Base-by-base conservation (phyloP, 2,113 vertebrate genomes). In the Ammodytes dubius region DNA sequence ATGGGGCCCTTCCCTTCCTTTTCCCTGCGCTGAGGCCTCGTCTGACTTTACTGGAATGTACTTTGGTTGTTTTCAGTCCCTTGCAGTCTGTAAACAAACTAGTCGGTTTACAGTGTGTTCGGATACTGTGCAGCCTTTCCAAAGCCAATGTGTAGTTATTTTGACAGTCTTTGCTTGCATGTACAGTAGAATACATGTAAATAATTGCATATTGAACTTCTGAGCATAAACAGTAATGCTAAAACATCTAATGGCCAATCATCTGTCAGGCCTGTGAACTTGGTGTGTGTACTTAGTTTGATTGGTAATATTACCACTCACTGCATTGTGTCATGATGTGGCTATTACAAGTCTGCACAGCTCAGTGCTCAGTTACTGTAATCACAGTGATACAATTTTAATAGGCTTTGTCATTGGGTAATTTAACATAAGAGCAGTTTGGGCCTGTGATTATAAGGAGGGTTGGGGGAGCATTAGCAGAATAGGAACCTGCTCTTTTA, bases 51-150 rank as follows among this genome's bases (percentile, higher is more conserved):
- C 39, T 60, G 40, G 12, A 46, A 50, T 37, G 3, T 14, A 19
- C 67, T 59, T 14, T 9, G 13, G 40, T 49, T 69, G 50, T 39
- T 66, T 59, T 49, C 8, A 15, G 19, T 52, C 14, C 2, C 65
- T 57, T 56, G 74, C 50, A 13, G 39, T 64, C 43, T 89, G 52
- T 77, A 88, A 87, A 85, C 85, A 87, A 40, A 69, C 39, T 6
- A 40, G 42, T 74, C 0, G 5, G 83, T 91, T 90, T 86, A 89
- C 76, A 81, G 81, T 60, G 57, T 63, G 66, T 53, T 47, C 77
- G 72, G 11, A 64, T 66, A 56, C 67, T 65, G 2, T 27, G 39
- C n/a, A 50, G 49, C 7, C 17, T 58, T 75, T 59, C 13, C 7
- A 17, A 58, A 53, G 11, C 1, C 1, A 60, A 7, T 12, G 4